Evolutionary conservation across 2,888 invertebrate species (phyloP).

Genomic region (Lamellibrachia columna): DNA sequence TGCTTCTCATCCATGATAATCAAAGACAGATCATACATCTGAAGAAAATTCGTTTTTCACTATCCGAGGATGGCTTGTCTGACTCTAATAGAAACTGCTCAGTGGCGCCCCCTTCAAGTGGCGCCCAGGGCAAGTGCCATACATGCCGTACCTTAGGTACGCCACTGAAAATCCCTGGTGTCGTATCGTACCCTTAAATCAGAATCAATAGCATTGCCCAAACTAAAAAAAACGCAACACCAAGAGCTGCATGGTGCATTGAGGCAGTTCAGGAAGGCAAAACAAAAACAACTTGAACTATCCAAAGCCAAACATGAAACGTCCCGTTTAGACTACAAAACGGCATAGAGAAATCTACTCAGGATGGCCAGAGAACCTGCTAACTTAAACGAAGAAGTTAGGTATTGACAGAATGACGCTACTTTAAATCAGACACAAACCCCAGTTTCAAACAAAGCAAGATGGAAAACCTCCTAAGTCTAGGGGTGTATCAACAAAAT

Average conservation of each 20-base stretch:
- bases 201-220: neutral
- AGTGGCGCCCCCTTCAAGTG: no score
- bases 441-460: neutral
- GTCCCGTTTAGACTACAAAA: no score
- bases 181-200: neutral
- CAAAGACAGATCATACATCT: no score
- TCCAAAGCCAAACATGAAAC: neutral
- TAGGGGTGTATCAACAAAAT: neutral
- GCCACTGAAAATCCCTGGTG: no score
- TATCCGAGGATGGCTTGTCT: no score
- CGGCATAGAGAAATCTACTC: neutral
- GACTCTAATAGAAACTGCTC: no score
- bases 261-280: neutral
- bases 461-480: slow-evolving; percentile 1
- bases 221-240: neutral
- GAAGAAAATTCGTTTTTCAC: no score
- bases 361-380: neutral
- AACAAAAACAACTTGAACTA: slow-evolving; percentile 13
- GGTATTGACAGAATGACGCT: neutral
- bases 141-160: no score
- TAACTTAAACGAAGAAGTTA: neutral
- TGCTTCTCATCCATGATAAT: no score
- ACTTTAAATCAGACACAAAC: neutral
- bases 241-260: neutral
- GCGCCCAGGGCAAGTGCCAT: no score